Percentiles rank a stretch among this genome's conserved stretches.
Conservation (phyloP, 2,888 invertebrate genomes). For the Chorisops tibialis region DNA sequence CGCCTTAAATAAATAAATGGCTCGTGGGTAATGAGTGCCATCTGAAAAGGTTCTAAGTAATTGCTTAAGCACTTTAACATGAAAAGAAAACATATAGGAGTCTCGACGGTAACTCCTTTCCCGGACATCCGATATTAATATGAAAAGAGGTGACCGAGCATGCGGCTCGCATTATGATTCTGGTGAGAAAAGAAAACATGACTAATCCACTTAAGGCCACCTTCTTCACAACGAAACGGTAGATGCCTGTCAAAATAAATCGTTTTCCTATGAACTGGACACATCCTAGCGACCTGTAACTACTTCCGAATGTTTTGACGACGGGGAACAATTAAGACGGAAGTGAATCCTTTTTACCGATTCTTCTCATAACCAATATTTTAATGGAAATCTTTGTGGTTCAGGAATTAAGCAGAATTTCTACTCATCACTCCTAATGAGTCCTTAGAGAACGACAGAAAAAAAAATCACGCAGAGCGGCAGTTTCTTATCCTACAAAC, state of each 20-base stretch:
- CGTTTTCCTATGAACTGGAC: conserved; percentile 10
- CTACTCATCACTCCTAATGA: conserved; percentile 21
- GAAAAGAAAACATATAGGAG: not conserved
- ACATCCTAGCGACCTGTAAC: not conserved
- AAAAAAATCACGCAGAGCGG: conserved; percentile 5
- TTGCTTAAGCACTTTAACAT: not conserved
- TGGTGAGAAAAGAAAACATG: conserved; percentile 19
- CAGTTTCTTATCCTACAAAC: conserved; percentile 1
- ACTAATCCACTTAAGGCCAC: conserved; percentile 15
- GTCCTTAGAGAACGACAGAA: not conserved
- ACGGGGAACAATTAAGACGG: not conserved
- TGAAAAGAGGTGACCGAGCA: not conserved
- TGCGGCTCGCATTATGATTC: not conserved
- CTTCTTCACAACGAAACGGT: conserved; percentile 14
- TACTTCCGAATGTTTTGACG: conserved; percentile 13
- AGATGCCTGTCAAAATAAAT: conserved; percentile 25
- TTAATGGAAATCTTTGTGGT: conserved; percentile 11
- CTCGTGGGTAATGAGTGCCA: too few species aligned
- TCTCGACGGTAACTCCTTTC: not conserved
- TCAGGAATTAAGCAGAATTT: conserved; percentile 5
- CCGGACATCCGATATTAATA: too few species aligned
- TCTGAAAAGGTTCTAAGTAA: not conserved
- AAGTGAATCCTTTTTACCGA: conserved; percentile 25
- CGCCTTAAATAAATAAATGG: too few species aligned
- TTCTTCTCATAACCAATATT: not conserved